Conservation (phyloP, 1,140 invertebrate genomes). For the Berghia stephanieae region DNA sequence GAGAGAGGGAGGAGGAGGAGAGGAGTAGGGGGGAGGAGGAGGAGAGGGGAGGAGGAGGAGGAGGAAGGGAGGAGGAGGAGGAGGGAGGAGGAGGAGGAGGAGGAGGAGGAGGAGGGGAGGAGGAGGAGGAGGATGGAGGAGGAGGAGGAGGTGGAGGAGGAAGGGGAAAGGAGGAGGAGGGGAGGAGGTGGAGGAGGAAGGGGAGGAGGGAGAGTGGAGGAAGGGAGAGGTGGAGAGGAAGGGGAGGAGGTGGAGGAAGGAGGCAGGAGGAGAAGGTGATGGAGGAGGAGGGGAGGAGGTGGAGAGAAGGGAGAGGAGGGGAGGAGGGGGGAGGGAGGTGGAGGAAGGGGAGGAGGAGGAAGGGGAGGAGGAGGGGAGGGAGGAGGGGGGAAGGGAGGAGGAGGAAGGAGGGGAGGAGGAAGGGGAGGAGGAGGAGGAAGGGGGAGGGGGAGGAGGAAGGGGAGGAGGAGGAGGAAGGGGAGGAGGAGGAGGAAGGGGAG, state of each 20-base stretch:
- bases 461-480: neutral
- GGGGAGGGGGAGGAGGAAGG: neutral
- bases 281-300: slow-evolving; percentile 1
- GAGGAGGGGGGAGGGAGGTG: neutral
- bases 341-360: neutral
- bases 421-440: neutral
- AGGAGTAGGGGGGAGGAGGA: neutral
- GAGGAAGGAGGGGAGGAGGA: neutral
- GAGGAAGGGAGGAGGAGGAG: neutral
- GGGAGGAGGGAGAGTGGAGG: neutral
- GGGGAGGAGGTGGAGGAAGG: neutral
- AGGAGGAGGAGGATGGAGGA: neutral
- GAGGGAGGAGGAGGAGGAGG: neutral
- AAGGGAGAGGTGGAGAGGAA: no score
- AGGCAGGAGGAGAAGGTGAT: neutral
- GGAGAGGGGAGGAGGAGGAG: neutral
- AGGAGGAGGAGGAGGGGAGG: neutral
- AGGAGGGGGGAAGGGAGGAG: neutral
- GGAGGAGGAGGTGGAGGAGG: neutral
- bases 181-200: neutral
- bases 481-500: neutral
- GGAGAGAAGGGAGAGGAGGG: neutral
- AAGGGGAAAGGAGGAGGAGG: neutral
- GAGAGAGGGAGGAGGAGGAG: neutral
- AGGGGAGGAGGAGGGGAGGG: neutral